Evolutionary conservation across 2,888 invertebrate genomes (phyloP).

Genomic region (Neoaliturus tenellus): DNA sequence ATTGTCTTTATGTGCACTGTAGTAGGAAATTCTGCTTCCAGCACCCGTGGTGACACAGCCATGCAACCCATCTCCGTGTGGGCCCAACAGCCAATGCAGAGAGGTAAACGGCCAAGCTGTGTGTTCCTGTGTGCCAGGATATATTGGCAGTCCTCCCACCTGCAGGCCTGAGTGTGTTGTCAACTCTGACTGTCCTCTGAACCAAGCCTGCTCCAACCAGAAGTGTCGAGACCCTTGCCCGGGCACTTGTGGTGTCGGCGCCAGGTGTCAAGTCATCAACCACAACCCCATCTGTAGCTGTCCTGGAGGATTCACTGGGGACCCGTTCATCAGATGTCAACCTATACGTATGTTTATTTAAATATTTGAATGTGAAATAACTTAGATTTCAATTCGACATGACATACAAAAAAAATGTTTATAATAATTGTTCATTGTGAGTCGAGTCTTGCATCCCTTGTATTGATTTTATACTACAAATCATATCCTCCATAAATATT

Average conservation of each 20-base stretch:
- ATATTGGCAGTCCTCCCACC: slow-evolving; percentile 84
- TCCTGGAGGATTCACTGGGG: slow-evolving; percentile 79
- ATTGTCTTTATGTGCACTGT: too few species aligned
- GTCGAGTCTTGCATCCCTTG: too few species aligned
- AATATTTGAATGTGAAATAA: too few species aligned
- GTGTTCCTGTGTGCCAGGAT: slow-evolving; percentile 83
- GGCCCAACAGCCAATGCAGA: slow-evolving; percentile 80
- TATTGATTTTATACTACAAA: too few species aligned
- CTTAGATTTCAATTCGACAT: too few species aligned
- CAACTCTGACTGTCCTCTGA: slow-evolving; percentile 82
- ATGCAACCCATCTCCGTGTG: slow-evolving; percentile 74
- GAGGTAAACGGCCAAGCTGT: slow-evolving; percentile 83
- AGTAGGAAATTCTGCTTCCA: slow-evolving; percentile 2
- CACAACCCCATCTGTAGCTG: slow-evolving; percentile 86
- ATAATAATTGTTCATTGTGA: too few species aligned
- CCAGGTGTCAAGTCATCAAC: slow-evolving; percentile 83
- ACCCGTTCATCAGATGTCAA: slow-evolving; percentile 83
- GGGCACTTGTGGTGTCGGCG: slow-evolving; percentile 83
- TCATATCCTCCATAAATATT: too few species aligned
- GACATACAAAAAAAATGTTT: too few species aligned
- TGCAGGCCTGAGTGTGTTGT: slow-evolving; percentile 73
- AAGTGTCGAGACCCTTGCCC: slow-evolving; percentile 87
- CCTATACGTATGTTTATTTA: slow-evolving; percentile 72
- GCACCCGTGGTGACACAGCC: slow-evolving; percentile 74
- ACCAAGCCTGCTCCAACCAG: slow-evolving; percentile 84